Conservation (phyloP, 1,140 invertebrate genomes). For the Melitaea cinxia region DNA sequence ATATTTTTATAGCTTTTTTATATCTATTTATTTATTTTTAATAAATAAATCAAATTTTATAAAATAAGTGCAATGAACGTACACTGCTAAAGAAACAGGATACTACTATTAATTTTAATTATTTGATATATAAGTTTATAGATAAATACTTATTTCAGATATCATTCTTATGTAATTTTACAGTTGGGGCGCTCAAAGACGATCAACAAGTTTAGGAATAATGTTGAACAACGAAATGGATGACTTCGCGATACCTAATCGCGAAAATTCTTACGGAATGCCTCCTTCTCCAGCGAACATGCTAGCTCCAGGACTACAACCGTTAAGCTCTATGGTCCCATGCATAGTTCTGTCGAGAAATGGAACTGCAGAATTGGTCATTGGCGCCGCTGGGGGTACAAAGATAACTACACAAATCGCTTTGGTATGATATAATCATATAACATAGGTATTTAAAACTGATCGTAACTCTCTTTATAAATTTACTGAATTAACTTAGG, state of each 20-base stretch:
- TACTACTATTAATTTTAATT: no score
- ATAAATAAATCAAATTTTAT: no score
- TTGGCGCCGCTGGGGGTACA: constrained; percentile 94
- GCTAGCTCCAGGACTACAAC: constrained; percentile 89
- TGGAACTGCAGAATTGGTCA: constrained; percentile 85
- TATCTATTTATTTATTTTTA: no score
- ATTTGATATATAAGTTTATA: background rate
- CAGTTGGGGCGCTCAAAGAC: constrained; percentile 89
- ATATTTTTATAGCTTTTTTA: no score
- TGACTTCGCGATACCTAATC: constrained; percentile 93
- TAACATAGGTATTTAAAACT: background rate
- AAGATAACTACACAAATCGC: constrained; percentile 93
- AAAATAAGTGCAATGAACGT: no score
- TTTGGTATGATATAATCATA: constrained; percentile 81
- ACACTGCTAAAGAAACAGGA: no score
- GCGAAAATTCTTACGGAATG: constrained; percentile 89
- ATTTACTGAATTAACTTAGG: no score
- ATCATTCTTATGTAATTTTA: constrained; percentile 8
- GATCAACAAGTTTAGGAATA: constrained; percentile 91
- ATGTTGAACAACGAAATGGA: constrained; percentile 98
- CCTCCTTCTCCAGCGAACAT: constrained; percentile 92
- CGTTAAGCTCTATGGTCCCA: constrained; percentile 95
- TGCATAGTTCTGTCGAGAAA: constrained; percentile 87
- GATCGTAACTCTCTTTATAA: no score
- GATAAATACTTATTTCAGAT: background rate